phyloP scores from a whole-genome alignment of 1,140 invertebrate species.

The Scaptomyza pallida region DNA sequence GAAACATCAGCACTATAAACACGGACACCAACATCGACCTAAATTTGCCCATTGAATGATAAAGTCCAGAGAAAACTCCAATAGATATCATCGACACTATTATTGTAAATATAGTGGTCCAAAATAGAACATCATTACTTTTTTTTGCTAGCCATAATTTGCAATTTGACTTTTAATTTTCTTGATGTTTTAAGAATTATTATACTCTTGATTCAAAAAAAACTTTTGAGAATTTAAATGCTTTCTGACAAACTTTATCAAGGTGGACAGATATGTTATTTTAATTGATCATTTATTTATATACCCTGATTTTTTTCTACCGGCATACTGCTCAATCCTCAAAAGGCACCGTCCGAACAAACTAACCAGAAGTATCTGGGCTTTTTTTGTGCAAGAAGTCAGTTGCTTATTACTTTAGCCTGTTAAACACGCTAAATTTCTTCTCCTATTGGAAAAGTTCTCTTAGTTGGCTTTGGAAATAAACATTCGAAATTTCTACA shows the following conservation, averaged over 20 bases:
- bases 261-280: no score
- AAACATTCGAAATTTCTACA: no score
- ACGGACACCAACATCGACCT: slow-evolving; percentile 55
- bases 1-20: slow-evolving; percentile 46
- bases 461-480: no score
- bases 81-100: slow-evolving; percentile 29
- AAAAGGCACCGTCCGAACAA: no score
- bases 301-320: no score
- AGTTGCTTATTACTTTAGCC: no score
- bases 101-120: slow-evolving; percentile 10
- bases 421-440: no score
- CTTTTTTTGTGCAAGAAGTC: no score
- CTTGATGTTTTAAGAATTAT: background rate
- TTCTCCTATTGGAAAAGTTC: no score
- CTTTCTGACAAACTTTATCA: background rate
- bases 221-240: background rate
- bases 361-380: no score
- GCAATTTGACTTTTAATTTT: background rate
- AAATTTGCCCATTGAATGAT: slow-evolving; percentile 55
- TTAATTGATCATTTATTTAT: no score
- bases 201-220: background rate
- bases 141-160: slow-evolving; percentile 8
- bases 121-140: slow-evolving; percentile 18
- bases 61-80: slow-evolving; percentile 44
- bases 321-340: no score